Evolutionary conservation across 2,113 vertebrate genomes (phyloP), one percentile per base, ranked within the genome.

Genomic region (Alosa alosa): DNA sequence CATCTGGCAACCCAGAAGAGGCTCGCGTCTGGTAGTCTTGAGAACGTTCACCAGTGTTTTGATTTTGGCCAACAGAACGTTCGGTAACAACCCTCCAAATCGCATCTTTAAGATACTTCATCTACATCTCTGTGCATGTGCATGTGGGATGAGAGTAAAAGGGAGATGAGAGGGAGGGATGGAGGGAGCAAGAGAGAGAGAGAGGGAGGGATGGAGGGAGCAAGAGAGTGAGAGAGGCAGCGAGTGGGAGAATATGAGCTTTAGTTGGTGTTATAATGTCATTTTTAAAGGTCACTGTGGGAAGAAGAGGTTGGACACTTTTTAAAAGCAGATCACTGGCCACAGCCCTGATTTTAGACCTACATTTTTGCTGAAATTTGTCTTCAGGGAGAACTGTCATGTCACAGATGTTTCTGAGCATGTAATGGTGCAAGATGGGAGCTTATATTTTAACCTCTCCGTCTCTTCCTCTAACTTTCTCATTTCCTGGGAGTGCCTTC

Each of bases 381-480:
- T 64, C 83, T 75, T 64, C 52, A 86, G 87, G 86, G 86, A 89
- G 87, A 84, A 57, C 83, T 50, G 46, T 86, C 50, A 85, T 83
- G 82, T 39, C 75, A 64, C 87, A 88, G 84, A 85, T 86, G 87
- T 86, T 81, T 84, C 83, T 88, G 10, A 11, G 31, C 83, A 45
- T 82, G 50, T 86, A 31, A 75, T 81, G 55, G 85, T 68, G 83
- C 84, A 84, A 64, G 55, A 68, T 82, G 75, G 83, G n/a, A 25
- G 25, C 1, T 47, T 45, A 81, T 47, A 44, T 46, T 82, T 46
- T 6, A 44, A 72, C 46, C 81, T 82, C 81, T 82, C 41, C 22
- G 5, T 84, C 57, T 45, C 83, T 60, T 22, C 10, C 57, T 84
- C 50, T 39, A 22, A 57, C 39, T 68, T 57, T 68, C 57, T 84